These are phyloP conservation scores for Scartelaos histophorus DNA, from an alignment of 2,113 vertebrate genomes.

Conservation along the genomic window DNA sequence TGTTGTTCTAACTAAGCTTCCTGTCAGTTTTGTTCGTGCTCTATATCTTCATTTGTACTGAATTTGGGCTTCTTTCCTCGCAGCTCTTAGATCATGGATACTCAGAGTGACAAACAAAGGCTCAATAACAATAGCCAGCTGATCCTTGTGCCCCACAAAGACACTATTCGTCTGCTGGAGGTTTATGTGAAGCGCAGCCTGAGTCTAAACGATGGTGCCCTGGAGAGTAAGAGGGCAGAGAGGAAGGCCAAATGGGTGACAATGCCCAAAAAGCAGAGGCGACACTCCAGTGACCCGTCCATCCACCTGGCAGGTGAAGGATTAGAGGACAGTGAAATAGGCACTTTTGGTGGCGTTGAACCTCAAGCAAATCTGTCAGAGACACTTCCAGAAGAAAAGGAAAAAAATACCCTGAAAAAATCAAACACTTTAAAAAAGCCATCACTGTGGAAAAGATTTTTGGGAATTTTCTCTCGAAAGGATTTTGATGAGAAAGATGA, in stretches of 20 bases:
- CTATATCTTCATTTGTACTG: neutral
- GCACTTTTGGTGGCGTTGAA: fast-evolving
- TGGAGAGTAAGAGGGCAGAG: fast-evolving
- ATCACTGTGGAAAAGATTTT: slow-evolving; percentile 72
- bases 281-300: slow-evolving; percentile 72
- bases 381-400: neutral
- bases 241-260: slow-evolving; percentile 59
- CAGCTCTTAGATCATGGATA: slow-evolving; percentile 42
- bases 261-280: slow-evolving; percentile 19
- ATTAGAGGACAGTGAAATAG: fast-evolving
- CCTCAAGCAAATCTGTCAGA: neutral
- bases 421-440: slow-evolving; percentile 71
- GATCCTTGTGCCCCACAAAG: slow-evolving; percentile 71
- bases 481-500: slow-evolving; percentile 77
- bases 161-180: slow-evolving; percentile 78
- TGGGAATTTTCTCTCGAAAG: slow-evolving; percentile 74
- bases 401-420: slow-evolving; percentile 36
- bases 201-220: slow-evolving; percentile 67
- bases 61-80: neutral
- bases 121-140: slow-evolving; percentile 46
- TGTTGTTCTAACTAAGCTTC: too few relatives aligned
- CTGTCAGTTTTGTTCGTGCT: too few relatives aligned
- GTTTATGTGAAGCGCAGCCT: slow-evolving; percentile 76
- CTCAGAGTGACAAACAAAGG: slow-evolving; percentile 11
- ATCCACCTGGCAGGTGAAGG: neutral